Percentiles rank a stretch among this genome's conserved stretches.
Conservation (phyloP, 2,797 vertebrate genomes). For the Nyctibius grandis region DNA sequence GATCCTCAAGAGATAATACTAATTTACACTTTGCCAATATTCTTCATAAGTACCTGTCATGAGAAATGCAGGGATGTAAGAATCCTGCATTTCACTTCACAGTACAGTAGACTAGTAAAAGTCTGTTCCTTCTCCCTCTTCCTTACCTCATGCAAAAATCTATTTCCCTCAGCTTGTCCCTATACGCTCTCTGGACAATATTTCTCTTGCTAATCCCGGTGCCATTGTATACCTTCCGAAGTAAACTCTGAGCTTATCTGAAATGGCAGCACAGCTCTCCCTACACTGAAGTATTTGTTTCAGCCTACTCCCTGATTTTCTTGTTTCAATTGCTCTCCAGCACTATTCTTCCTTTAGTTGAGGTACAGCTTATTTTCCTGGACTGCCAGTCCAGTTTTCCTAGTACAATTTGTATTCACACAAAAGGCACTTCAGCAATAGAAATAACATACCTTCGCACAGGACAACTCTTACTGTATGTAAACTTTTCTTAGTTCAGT, state of each 20-base stretch:
- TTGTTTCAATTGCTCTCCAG: not conserved
- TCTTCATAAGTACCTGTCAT: not conserved
- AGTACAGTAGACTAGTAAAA: not conserved
- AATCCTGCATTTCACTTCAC: not conserved
- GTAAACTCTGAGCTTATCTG: not conserved
- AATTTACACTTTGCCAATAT: not conserved
- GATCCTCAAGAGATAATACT: not conserved
- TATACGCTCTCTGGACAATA: accelerated
- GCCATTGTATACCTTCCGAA: not conserved
- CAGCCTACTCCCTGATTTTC: accelerated
- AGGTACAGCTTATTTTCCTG: not conserved
- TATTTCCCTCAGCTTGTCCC: not conserved
- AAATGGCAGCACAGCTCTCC: not conserved
- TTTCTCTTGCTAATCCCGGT: not conserved
- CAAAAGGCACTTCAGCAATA: not conserved
- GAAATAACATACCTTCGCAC: not conserved
- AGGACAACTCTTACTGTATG: not conserved
- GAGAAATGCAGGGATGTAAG: not conserved
- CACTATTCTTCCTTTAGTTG: not conserved
- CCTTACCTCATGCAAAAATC: not conserved
- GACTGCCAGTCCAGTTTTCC: not conserved
- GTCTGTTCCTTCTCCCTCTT: not conserved
- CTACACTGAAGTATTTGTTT: not conserved
- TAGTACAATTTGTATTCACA: not conserved
- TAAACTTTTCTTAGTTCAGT: not conserved